phyloP scores from a whole-genome alignment of 2,113 vertebrate genomes.

The Andinoacara biseriatus region DNA sequence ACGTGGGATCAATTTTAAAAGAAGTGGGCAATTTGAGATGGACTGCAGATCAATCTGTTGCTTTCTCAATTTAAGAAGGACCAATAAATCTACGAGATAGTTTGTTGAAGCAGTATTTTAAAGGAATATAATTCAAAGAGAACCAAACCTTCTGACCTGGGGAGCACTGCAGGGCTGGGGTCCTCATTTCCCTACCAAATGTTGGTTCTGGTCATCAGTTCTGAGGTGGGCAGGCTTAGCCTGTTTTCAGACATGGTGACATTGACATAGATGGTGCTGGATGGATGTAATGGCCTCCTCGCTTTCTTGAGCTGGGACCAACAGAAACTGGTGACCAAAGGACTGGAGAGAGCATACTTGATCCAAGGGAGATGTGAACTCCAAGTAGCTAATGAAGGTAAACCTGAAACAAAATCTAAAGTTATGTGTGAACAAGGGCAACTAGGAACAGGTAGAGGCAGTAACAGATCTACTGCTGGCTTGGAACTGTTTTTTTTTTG shows the following conservation, averaged over 20 bases:
- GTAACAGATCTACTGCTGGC: accelerated
- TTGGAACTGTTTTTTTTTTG: background rate
- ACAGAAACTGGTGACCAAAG: background rate
- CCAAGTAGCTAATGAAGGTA: background rate
- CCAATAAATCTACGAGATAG: background rate
- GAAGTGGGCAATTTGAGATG: too few relatives aligned
- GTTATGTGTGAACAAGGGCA: background rate
- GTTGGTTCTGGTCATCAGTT: too few relatives aligned
- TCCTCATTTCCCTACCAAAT: too few relatives aligned
- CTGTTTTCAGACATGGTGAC: too few relatives aligned
- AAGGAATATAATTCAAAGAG: background rate
- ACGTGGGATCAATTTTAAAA: background rate
- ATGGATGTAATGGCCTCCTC: background rate
- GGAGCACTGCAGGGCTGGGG: background rate
- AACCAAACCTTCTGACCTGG: background rate
- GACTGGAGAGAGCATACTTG: background rate
- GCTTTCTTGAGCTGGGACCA: background rate
- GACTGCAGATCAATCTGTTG: background rate
- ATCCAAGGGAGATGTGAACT: background rate
- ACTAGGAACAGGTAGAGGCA: background rate
- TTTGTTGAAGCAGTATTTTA: background rate
- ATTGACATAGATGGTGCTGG: too few relatives aligned
- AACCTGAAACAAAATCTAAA: background rate
- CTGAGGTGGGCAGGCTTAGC: too few relatives aligned
- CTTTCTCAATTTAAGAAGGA: background rate